Base-by-base conservation (phyloP, 2,797 vertebrate species). In the Masticophis lateralis region DNA sequence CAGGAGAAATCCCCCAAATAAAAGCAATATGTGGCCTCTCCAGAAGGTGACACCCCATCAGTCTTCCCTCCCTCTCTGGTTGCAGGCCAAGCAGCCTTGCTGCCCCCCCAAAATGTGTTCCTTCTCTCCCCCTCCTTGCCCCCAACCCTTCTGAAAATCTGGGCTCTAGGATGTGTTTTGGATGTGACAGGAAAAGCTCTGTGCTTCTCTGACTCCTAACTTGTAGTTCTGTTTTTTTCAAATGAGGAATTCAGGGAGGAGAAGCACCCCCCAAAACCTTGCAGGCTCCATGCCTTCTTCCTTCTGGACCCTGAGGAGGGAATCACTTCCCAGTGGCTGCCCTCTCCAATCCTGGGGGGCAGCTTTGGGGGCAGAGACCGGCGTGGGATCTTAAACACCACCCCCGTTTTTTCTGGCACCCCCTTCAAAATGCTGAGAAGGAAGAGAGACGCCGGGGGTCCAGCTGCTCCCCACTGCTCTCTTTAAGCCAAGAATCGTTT, bases 131-230 rank as follows among this genome's bases (percentile, higher is more conserved):
- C n/a, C 66, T 37, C 6, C 7, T 28, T 3, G n/a, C 6, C 66
- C 66, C 66, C 2, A 13, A n/a, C 28, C 0, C 28, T 66, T n/a
- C 0, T 2, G 28, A 12, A 66, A 66, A 66, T 18, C 14, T 18
- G 66, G 66, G n/a, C 14, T 18, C 7, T 51, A 0, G 1, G 20
- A 22, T 1, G 10, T 4, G 37, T 2, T 25, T 12, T 5, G 3
- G 37, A 2, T 25, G 20, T 1, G 3, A 4, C 37, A 32, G 27
- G 10, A 55, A 86, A 43, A 4, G 3, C 51, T 43, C 51, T 8
- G 13, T 1, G 20, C 57, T 59, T 51, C 47, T 51, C 51, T 16
- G 27, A 43, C 12, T 12, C 51, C 55, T 28, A 11, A 53, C 9
- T 59, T 20, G 43, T 5, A 43, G 37, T 43, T 66, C n/a, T 3